Conservation (phyloP, 1,140 invertebrate genomes). For the Hypothenemus hampei region DNA sequence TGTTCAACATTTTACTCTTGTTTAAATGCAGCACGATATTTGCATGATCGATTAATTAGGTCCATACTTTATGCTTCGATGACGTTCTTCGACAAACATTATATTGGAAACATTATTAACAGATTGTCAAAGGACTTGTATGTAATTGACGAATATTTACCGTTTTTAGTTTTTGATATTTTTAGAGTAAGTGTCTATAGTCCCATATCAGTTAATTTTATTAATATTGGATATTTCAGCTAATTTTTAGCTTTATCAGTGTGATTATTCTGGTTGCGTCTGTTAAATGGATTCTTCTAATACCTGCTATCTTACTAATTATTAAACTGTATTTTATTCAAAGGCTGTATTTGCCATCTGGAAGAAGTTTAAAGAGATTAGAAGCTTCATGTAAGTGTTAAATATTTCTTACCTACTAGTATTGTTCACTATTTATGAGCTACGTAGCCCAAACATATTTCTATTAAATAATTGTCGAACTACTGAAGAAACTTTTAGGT, state of each 20-base stretch:
- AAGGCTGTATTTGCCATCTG: constrained; percentile 56
- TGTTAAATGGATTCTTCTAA: constrained; percentile 22
- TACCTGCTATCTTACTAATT: constrained; percentile 48
- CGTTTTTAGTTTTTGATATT: constrained; percentile 30
- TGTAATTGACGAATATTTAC: constrained; percentile 32
- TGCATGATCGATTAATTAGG: constrained; percentile 28
- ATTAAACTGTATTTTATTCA: constrained; percentile 52
- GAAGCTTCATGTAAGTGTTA: constrained; percentile 54
- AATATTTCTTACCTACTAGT: neutral
- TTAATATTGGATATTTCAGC: constrained; percentile 7
- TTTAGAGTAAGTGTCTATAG: constrained; percentile 27
- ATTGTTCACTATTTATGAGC: too few species aligned
- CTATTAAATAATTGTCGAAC: too few species aligned
- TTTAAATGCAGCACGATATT: constrained; percentile 23
- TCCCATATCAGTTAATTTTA: constrained; percentile 40
- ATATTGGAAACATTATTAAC: constrained; percentile 37
- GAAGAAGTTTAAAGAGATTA: constrained; percentile 59
- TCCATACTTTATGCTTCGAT: constrained; percentile 31
- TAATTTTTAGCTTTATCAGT: constrained; percentile 21
- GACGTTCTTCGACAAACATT: constrained; percentile 35
- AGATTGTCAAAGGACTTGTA: constrained; percentile 35
- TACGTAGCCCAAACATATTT: too few species aligned
- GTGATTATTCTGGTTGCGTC: constrained; percentile 22
- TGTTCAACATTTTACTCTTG: constrained; percentile 25
- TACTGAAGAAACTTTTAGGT: too few species aligned